Percentiles rank a stretch among this genome's conserved stretches.
These are phyloP conservation scores for Rynchops niger DNA, from an alignment of 2,113 vertebrate genomes.

Conservation along the genomic window DNA sequence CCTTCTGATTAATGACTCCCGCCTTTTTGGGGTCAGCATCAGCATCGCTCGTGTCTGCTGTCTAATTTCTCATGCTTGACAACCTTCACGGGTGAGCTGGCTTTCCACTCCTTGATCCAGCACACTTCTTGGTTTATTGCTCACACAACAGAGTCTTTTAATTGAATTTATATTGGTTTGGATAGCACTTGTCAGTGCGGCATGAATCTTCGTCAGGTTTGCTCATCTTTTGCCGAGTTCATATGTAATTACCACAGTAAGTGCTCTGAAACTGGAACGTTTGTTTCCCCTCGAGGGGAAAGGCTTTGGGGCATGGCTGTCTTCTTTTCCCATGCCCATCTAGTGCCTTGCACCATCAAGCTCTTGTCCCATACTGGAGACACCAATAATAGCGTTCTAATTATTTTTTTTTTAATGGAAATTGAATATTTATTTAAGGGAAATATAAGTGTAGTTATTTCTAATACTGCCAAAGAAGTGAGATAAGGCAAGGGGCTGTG, in stretches of 20 bases:
- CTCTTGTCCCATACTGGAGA: not conserved
- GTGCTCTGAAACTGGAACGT: not conserved
- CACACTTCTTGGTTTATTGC: constrained; percentile 7
- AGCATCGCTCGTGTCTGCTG: not conserved
- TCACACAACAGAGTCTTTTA: constrained; percentile 28
- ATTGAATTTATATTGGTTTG: constrained; percentile 57
- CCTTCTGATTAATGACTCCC: not conserved
- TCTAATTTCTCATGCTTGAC: constrained; percentile 40
- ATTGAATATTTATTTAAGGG: not conserved
- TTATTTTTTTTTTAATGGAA: not conserved
- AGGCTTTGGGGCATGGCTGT: not conserved
- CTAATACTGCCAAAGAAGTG: not conserved
- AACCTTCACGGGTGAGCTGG: constrained; percentile 17
- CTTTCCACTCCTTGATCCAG: constrained; percentile 3
- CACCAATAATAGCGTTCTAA: not conserved
- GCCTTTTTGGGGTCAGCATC: not conserved
- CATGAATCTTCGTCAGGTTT: constrained; percentile 26
- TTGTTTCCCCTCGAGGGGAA: not conserved
- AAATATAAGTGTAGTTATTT: not conserved
- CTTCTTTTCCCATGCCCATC: not conserved
- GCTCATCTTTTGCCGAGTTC: not conserved
- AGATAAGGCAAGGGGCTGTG: not conserved
- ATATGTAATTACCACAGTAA: not conserved
- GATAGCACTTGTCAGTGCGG: not conserved
- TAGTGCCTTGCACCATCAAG: not conserved